phyloP scores from a whole-genome alignment of 2,888 invertebrate genomes.

The Ophion obscuratus region DNA sequence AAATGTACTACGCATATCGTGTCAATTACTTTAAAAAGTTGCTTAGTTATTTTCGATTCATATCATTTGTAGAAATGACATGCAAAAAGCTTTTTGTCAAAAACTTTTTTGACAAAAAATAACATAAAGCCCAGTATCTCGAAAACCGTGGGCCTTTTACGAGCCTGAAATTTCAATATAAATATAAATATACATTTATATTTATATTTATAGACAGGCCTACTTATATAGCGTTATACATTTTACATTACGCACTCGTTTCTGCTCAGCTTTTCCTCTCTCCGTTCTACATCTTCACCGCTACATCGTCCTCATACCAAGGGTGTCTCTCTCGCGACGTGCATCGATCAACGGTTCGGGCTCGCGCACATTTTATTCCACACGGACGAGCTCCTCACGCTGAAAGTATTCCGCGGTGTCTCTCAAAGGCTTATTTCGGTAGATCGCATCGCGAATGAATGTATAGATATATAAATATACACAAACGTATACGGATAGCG shows the following conservation, averaged over 20 bases:
- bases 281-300: slow-evolving; percentile 23
- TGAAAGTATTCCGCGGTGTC: slow-evolving; percentile 61
- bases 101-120: too few species aligned
- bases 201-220: slow-evolving; percentile 13
- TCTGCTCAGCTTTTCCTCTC: slow-evolving; percentile 48
- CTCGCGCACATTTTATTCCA: slow-evolving; percentile 58
- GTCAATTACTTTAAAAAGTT: too few species aligned
- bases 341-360: slow-evolving; percentile 63
- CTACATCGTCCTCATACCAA: slow-evolving; percentile 34
- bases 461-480: background rate
- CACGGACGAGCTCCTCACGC: slow-evolving; percentile 50
- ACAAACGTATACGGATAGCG: background rate
- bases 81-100: too few species aligned
- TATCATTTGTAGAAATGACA: too few species aligned
- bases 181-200: background rate
- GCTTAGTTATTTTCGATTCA: too few species aligned
- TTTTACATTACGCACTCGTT: slow-evolving; percentile 66
- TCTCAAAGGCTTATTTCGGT: slow-evolving; percentile 66
- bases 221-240: slow-evolving; percentile 64
- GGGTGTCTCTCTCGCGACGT: slow-evolving; percentile 44
- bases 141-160: too few species aligned
- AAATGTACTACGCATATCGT: too few species aligned
- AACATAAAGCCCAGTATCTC: too few species aligned
- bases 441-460: slow-evolving; percentile 57
- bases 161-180: too few species aligned